Percentiles rank a stretch among this genome's conserved stretches.
These are phyloP conservation scores for Oxyscelio sp. DNA, from an alignment of 2,888 invertebrate genomes.

Conservation along the genomic window DNA sequence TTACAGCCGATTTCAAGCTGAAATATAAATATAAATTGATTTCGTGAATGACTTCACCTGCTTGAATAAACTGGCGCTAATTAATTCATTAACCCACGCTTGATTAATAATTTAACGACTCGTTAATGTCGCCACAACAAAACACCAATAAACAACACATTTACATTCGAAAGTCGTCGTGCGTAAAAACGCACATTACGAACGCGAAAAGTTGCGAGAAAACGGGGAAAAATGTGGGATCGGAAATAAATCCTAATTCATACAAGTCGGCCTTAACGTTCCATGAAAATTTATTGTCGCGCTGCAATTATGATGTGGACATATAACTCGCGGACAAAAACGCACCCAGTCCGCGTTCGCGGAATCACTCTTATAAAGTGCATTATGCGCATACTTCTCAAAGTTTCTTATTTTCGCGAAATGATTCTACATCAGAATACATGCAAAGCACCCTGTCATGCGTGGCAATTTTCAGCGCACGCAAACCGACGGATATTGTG, in stretches of 20 bases:
- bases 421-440: constrained; percentile 46
- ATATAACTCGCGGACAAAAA: constrained; percentile 16
- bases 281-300: constrained; percentile 32
- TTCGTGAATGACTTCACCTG: no score
- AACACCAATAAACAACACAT: no score
- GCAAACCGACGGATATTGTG: constrained; percentile 77
- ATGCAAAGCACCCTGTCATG: constrained; percentile 67
- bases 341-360: constrained; percentile 14
- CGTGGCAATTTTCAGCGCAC: constrained; percentile 76
- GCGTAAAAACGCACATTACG: no score
- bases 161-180: no score
- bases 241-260: background rate
- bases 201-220: no score
- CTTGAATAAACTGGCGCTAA: no score
- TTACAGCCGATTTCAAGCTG: no score
- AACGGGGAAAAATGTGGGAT: no score
- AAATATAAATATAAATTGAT: no score
- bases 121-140: no score
- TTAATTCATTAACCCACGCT: no score
- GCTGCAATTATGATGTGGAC: constrained; percentile 29
- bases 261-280: constrained; percentile 1
- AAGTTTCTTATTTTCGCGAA: constrained; percentile 52
- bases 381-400: constrained; percentile 46
- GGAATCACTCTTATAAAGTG: constrained; percentile 25
- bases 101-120: no score